Conservation (phyloP, 2,888 invertebrate species). For the Argyra leucocephala region DNA sequence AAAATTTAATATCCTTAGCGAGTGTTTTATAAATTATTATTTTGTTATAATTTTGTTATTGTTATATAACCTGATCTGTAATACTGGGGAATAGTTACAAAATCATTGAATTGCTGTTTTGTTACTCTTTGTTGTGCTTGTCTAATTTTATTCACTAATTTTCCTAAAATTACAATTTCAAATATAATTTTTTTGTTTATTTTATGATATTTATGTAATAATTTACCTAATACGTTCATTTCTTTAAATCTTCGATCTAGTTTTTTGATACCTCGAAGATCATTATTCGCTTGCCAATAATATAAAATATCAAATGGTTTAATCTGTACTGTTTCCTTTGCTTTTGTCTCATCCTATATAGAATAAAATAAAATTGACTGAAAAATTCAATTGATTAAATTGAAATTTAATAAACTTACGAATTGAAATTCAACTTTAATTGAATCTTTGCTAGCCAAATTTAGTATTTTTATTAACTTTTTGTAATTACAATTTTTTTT, state of each 20-base stretch:
- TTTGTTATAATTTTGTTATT: slow-evolving; percentile 36
- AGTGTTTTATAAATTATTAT: slow-evolving; percentile 1
- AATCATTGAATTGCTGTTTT: slow-evolving; percentile 32
- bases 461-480: slow-evolving; percentile 36
- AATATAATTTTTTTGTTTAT: slow-evolving; percentile 2
- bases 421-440: slow-evolving; percentile 35
- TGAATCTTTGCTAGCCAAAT: slow-evolving; percentile 33
- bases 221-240: slow-evolving; percentile 39
- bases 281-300: slow-evolving; percentile 36
- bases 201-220: neutral
- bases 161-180: slow-evolving; percentile 30
- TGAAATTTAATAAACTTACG: slow-evolving; percentile 25
- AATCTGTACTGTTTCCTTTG: slow-evolving; percentile 33
- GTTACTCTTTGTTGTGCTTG: slow-evolving; percentile 34
- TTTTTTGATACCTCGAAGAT: slow-evolving; percentile 34
- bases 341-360: slow-evolving; percentile 27
- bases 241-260: slow-evolving; percentile 37
- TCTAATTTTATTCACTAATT: slow-evolving; percentile 40
- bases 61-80: slow-evolving; percentile 40
- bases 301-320: slow-evolving; percentile 36
- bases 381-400: neutral
- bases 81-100: slow-evolving; percentile 42
- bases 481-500: slow-evolving; percentile 39
- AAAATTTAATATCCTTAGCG: neutral
- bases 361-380: neutral